Percentiles rank a stretch among this genome's conserved stretches.
Conservation (phyloP, 2,797 vertebrate genomes). For the Lagorchestes hirsutus region DNA sequence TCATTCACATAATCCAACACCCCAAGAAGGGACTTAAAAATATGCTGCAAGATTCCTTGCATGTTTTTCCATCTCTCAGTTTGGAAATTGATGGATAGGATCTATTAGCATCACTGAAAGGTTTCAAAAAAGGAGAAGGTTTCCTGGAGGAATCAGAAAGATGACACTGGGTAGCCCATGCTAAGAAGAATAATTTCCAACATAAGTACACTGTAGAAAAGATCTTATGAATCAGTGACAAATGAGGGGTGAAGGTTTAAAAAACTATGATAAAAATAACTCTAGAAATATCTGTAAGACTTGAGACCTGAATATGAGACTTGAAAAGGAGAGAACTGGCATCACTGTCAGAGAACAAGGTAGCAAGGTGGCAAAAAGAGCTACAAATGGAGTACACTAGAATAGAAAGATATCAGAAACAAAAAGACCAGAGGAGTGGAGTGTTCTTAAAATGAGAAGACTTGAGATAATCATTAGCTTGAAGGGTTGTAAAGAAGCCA, state of each 20-base stretch:
- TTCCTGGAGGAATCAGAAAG: constrained; percentile 7
- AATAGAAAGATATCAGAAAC: background rate
- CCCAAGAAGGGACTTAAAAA: constrained; percentile 16
- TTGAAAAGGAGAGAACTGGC: background rate
- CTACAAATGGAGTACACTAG: background rate
- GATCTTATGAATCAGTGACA: background rate
- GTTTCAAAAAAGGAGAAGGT: background rate
- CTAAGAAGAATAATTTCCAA: constrained; percentile 24
- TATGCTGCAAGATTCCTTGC: background rate
- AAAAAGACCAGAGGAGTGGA: background rate
- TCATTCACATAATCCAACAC: background rate
- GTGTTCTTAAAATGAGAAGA: background rate
- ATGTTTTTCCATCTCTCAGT: constrained; percentile 27
- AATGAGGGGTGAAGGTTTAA: background rate
- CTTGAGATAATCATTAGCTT: background rate
- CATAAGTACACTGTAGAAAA: background rate
- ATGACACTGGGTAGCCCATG: background rate
- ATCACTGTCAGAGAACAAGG: background rate
- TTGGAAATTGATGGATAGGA: background rate
- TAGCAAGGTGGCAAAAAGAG: background rate
- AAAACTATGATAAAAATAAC: background rate
- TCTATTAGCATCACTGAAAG: background rate
- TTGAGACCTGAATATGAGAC: background rate
- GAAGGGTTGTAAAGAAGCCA: background rate
- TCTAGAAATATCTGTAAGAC: background rate